These are phyloP conservation scores for Bombycilla garrulus DNA, from an alignment of 2,113 vertebrate species.

Conservation along the genomic window DNA sequence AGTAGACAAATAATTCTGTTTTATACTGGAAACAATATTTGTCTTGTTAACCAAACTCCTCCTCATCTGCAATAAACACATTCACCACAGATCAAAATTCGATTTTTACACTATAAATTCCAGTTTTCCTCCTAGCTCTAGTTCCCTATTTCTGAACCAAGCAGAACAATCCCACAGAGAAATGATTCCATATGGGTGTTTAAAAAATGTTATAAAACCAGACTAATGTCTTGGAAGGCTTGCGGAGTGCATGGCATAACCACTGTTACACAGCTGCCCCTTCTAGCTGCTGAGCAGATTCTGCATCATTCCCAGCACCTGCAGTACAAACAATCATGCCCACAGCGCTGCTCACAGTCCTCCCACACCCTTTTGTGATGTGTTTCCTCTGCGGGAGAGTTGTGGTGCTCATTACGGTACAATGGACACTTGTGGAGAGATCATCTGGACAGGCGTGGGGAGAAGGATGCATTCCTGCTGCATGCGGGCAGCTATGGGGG, in stretches of 20 bases:
- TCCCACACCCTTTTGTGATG: background rate
- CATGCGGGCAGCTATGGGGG: accelerated
- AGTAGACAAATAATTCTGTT: background rate
- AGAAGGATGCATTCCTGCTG: background rate
- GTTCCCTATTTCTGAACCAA: background rate
- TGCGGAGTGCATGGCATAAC: background rate
- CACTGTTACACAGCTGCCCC: background rate
- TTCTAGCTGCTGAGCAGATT: background rate
- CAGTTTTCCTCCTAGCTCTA: background rate
- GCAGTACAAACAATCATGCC: background rate
- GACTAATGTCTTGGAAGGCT: background rate
- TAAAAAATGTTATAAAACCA: background rate
- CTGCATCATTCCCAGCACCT: background rate
- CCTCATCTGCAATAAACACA: background rate
- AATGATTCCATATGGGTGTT: background rate
- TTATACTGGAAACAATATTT: background rate
- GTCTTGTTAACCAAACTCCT: background rate
- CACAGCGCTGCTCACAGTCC: background rate
- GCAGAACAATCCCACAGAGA: background rate
- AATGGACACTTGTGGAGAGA: background rate
- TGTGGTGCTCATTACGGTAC: background rate
- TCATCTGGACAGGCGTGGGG: background rate
- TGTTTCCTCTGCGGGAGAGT: background rate
- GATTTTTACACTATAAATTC: background rate
- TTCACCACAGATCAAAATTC: background rate